Evolutionary conservation across 2,888 invertebrate species (phyloP), one percentile per base, ranked within the genome.

Genomic region (Drosophila limbata): DNA sequence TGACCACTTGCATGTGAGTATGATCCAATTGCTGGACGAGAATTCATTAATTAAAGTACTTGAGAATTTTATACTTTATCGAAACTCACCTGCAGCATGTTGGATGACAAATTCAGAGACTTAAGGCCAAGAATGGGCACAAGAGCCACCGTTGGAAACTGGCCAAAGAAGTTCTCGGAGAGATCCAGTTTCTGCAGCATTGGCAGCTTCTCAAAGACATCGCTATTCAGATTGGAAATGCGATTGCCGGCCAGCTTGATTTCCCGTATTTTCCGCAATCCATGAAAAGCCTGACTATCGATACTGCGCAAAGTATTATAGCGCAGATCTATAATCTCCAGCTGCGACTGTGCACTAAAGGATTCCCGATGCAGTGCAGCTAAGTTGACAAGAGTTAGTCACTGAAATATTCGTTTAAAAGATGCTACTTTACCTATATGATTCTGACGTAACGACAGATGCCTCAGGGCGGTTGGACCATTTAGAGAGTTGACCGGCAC

Each of bases 131-230:
- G 92, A 79, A 97, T 94, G 31, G 95, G 94, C 88, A 95, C 95
- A 47, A 97, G 91, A 0, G 97, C 96, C 10, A 96, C 95, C 0
- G 95, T 94, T 4, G 97, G 97, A 89, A 97, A 96, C 90, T 96
- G 96, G 1, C 94, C 93, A 61, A 98, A 95, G 91, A 97, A 97
- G 93, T 98, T 98, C 88, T 96, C 95, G 0, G 97, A 96, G 28
- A 98, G 93, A 91, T 98, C 97, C 76, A 98, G 93, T 81, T 95
- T 95, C 83, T 96, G 95, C 70, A 98, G 93, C 82, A 95, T 95
- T 64, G 95, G 94, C 4, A 96, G 94, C 59, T 96, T 95, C 93
- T 92, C 91, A 53, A 97, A 97, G 57, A 96, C 95, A 90, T 97
- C 96, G 91, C 97, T 97, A 92, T 97, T 97, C 88, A 98, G 95